Evolutionary conservation across 2,888 invertebrate species (phyloP), one percentile per base, ranked within the genome.

Genomic region (Octodonta nipae): DNA sequence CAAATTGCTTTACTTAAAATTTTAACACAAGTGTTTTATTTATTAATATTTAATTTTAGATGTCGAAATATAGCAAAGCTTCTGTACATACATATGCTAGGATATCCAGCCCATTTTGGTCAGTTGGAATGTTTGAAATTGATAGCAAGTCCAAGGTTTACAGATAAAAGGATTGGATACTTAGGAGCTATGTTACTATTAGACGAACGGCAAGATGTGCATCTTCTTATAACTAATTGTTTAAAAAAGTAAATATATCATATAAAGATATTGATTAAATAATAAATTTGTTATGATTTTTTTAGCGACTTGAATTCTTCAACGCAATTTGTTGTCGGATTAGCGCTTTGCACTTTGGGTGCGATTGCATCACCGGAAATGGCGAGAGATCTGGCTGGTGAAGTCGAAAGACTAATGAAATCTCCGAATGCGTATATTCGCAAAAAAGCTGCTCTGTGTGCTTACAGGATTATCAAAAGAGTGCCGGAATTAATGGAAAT

Each of bases 401-500:
- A 99, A 66, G 92, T 99, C 35, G 98, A 99, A 60, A 77, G 92
- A 51, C 73, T 98, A 35, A 85, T 98, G 72, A 98, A 96, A 64
- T 95, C 95, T 3, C 93, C 93, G 20, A 98, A 99, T 66, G 93
- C 95, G 5, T 99, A 98, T 61, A 86, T 98, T 49, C 81, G 95
- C 58, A 99, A 99, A 68, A 99, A 99, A 72, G 96, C 95, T 7
- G 86, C 87, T 1, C 62, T 89, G 2, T 96, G 96, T 63, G 98
- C 98, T 15, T 95, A 81, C 63, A 73, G 95, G 45, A 95, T 99
- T 51, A 88, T 98, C 36, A 74, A 87, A 49, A 26, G 95, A 55
- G 95, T 98, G 34, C 98, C 98, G 10, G 98, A 99, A 62, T 66
- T 98, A 28, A 93, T 98, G 91, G 98, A 99, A 65, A 96, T 96